Evolutionary conservation across 2,797 vertebrate genomes (phyloP), one percentile per base, ranked within the genome.

Genomic region (Buphagus erythrorhynchus): DNA sequence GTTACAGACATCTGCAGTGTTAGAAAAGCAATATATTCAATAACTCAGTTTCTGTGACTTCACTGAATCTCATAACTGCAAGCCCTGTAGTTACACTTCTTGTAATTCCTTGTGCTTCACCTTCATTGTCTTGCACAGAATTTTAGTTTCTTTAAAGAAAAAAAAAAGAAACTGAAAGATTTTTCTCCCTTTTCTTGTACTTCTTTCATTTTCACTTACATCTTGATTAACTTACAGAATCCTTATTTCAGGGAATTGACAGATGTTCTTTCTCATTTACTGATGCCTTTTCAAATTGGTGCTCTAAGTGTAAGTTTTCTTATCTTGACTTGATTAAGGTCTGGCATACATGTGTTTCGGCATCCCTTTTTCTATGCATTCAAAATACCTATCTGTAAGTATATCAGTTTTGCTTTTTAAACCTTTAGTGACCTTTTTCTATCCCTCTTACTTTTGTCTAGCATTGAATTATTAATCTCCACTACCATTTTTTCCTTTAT

Each of bases 21-120:
- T 89, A 62, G 42, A 65, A 82, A 54, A 78, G 43, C 52, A 58
- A 7, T 77, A 78, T 74, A 51, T 88, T 90, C 57, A 68, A 17
- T 90, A 81, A 77, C 24, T 75, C 35, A 10, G 54, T 66, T 89
- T 84, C 42, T 88, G 21, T 81, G 48, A 67, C 38, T 48, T 88
- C 33, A 45, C n/a, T 65, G 55, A 87, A 69, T 85, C 58, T 28
- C 5, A 0, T 57, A 71, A 65, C 55, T 85, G 25, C 71, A 82
- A 3, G 79, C 22, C 7, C 59, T 25, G 6, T 72, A 66, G 38
- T 54, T 87, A 40, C 3, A 38, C 19, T 73, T 93, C 6, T 49
- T 29, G 26, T 79, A 40, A 66, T 63, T 82, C 31, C 16, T 55
- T 1, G 0, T 73, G 31, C 33, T 69, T 87, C 25, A 33, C 14